A percentile compares a stretch with the other conserved stretches of the same genome.
phyloP scores from a whole-genome alignment of 2,888 invertebrate species.

The Tiphia femorata region DNA sequence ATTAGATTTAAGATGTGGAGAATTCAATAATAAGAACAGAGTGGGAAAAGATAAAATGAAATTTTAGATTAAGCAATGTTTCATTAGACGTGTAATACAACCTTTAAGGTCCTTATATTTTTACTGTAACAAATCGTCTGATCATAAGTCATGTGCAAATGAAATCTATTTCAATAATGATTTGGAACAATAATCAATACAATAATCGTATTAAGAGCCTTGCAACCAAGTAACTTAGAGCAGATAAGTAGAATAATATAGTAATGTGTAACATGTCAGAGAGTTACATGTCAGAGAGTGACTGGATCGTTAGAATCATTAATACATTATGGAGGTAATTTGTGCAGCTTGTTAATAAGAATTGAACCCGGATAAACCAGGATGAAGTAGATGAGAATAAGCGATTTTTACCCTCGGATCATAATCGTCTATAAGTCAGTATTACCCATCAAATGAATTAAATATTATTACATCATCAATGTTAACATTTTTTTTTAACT shows the following conservation, averaged over 20 bases:
- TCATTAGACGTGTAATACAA: slow-evolving; percentile 34
- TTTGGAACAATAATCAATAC: slow-evolving; percentile 45
- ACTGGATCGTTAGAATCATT: slow-evolving; percentile 48
- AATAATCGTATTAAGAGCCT: slow-evolving; percentile 41
- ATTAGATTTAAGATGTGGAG: slow-evolving; percentile 20
- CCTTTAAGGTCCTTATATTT: slow-evolving; percentile 38
- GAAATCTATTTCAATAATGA: slow-evolving; percentile 32
- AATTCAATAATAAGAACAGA: slow-evolving; percentile 18
- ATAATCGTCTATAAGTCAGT: slow-evolving; percentile 9
- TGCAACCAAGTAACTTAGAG: slow-evolving; percentile 26
- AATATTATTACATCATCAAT: too few relatives aligned
- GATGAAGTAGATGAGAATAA: too few relatives aligned
- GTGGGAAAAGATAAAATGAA: slow-evolving; percentile 18
- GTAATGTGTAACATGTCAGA: slow-evolving; percentile 35
- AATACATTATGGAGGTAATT: too few relatives aligned
- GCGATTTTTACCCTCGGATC: too few relatives aligned
- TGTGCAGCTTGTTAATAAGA: too few relatives aligned
- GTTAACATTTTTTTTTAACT: neutral
- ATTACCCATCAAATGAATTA: slow-evolving; percentile 2
- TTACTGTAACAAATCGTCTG: slow-evolving; percentile 25
- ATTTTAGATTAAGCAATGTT: slow-evolving; percentile 33
- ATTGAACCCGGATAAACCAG: too few relatives aligned
- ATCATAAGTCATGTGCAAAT: slow-evolving; percentile 18
- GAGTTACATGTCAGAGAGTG: slow-evolving; percentile 37
- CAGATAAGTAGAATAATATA: slow-evolving; percentile 32